Conservation (phyloP, 2,888 invertebrate species). For the Cryptosula pallasiana region DNA sequence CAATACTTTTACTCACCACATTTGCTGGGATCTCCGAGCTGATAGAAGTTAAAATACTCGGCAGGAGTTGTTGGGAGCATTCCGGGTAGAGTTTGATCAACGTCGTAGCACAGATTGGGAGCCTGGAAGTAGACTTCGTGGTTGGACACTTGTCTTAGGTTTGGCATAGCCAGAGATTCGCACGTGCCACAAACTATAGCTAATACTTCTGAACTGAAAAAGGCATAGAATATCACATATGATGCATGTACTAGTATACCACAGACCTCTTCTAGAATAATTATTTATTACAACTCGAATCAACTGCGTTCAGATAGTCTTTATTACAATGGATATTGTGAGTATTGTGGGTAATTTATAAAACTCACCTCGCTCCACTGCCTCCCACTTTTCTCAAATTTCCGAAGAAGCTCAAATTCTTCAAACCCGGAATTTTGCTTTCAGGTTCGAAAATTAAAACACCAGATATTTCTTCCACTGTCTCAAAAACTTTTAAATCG, state of each 20-base stretch:
- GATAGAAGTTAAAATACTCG: not conserved
- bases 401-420: not conserved
- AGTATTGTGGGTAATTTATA: no score
- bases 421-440: not conserved
- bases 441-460: not conserved
- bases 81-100: not conserved
- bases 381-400: not conserved
- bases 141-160: not conserved
- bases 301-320: no score
- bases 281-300: no score
- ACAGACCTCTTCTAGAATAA: no score
- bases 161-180: not conserved
- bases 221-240: no score
- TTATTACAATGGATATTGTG: no score
- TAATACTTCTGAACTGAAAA: not conserved
- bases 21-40: not conserved
- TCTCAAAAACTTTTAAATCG: conserved; percentile 13
- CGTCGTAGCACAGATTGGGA: not conserved
- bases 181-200: not conserved
- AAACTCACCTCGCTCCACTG: not conserved
- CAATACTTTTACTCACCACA: not conserved
- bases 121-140: not conserved
- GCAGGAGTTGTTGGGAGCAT: not conserved
- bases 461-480: conserved; percentile 3
- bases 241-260: no score